A percentile compares a stretch with the other conserved stretches of the same genome.
Evolutionary conservation across 2,113 vertebrate genomes (phyloP).

Genomic region (Sebastes schlegelii): DNA sequence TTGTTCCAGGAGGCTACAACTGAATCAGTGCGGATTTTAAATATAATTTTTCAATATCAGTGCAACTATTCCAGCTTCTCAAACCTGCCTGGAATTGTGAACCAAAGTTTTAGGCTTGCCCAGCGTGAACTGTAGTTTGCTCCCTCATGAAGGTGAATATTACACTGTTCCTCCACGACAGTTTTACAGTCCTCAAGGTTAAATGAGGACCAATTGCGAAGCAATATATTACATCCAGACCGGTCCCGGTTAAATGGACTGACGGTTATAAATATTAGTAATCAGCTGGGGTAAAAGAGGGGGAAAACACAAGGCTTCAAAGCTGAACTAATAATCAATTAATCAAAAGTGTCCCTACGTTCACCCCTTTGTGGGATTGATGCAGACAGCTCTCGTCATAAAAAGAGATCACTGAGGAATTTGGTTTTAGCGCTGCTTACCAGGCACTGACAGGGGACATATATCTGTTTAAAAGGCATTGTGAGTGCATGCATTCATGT

Average conservation of each 20-base stretch:
- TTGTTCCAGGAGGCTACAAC: neutral
- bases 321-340: slow-evolving; percentile 82
- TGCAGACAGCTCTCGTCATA: slow-evolving; percentile 68
- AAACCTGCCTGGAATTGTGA: slow-evolving; percentile 14
- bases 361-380: slow-evolving; percentile 73
- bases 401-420: slow-evolving; percentile 74
- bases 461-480: slow-evolving; percentile 63
- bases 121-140: slow-evolving; percentile 45
- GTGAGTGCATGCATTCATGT: slow-evolving; percentile 25
- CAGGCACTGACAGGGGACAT: slow-evolving; percentile 60
- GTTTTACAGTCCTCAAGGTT: slow-evolving; percentile 81
- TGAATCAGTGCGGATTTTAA: neutral
- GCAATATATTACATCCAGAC: slow-evolving; percentile 78
- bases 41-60: neutral
- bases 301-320: slow-evolving; percentile 80
- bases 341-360: slow-evolving; percentile 83
- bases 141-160: slow-evolving; percentile 72
- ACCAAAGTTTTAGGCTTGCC: slow-evolving; percentile 38
- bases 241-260: slow-evolving; percentile 79
- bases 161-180: slow-evolving; percentile 73
- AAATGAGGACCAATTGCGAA: slow-evolving; percentile 78
- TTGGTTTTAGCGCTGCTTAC: slow-evolving; percentile 60
- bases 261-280: slow-evolving; percentile 87
- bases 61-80: neutral
- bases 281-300: slow-evolving; percentile 61